Conservation (phyloP, 2,888 invertebrate species). For the Arctia plantaginis region DNA sequence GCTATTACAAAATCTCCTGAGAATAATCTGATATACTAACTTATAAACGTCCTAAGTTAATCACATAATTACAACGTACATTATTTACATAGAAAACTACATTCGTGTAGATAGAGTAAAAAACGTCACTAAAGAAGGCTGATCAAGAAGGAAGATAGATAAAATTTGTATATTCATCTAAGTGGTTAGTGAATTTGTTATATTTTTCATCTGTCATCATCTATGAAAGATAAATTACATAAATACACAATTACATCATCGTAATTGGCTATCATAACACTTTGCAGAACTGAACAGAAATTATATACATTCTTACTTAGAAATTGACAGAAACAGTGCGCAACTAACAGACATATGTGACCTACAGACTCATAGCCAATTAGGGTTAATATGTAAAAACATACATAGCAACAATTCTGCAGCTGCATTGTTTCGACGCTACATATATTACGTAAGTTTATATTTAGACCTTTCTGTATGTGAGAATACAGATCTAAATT, state of each 20-base stretch:
- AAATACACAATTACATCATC: too few species aligned
- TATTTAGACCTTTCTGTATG: neutral
- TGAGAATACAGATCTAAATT: neutral
- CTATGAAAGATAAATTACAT: neutral
- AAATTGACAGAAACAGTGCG: neutral
- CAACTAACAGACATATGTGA: neutral
- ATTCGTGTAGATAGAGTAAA: conserved; percentile 50
- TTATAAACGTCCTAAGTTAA: conserved; percentile 74
- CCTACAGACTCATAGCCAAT: conserved; percentile 1
- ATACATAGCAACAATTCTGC: neutral
- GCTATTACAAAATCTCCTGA: conserved; percentile 56
- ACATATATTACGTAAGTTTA: neutral
- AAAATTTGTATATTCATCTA: neutral
- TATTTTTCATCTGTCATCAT: neutral
- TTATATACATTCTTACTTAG: neutral
- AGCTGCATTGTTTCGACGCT: neutral
- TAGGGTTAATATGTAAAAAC: neutral
- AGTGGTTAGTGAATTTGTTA: neutral
- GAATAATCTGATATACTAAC: conserved; percentile 55
- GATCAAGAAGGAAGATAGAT: conserved; percentile 21
- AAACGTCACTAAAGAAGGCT: conserved; percentile 24
- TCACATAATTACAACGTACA: conserved; percentile 78
- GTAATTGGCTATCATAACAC: too few species aligned
- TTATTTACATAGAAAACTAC: conserved; percentile 77
- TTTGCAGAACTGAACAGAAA: neutral